Conservation (phyloP, 1,140 invertebrate species). For the Reticulitermes speratus region DNA sequence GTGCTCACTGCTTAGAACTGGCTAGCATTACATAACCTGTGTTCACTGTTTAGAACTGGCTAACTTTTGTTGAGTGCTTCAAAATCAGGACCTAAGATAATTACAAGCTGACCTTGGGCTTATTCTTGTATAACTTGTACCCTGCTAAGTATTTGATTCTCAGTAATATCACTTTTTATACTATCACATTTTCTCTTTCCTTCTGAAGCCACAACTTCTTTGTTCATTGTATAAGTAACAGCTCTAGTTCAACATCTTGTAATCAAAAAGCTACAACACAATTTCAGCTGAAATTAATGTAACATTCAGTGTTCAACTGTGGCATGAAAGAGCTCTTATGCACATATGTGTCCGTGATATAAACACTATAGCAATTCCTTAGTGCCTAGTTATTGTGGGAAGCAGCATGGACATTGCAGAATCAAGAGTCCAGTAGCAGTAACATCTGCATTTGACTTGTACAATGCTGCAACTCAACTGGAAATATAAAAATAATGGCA, state of each 20-base stretch:
- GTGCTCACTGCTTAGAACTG: no score
- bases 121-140: no score
- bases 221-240: background rate
- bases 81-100: no score
- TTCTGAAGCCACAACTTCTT: background rate
- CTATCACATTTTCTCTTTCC: no score
- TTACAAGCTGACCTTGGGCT: no score
- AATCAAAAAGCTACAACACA: background rate
- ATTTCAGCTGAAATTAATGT: background rate
- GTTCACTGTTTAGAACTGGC: no score
- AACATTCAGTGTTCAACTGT: background rate
- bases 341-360: background rate
- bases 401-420: background rate
- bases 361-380: slow-evolving; percentile 5
- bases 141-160: no score
- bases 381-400: slow-evolving; percentile 21
- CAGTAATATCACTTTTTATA: no score
- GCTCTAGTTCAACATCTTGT: background rate
- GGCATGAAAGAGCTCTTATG: background rate
- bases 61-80: no score
- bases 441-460: slow-evolving; percentile 22
- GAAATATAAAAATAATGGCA: slow-evolving; percentile 1
- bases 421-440: slow-evolving; percentile 11
- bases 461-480: slow-evolving; percentile 9
- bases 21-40: no score